Evolutionary conservation across 2,888 invertebrate genomes (phyloP).

Genomic region (Yponomeuta sedellus): DNA sequence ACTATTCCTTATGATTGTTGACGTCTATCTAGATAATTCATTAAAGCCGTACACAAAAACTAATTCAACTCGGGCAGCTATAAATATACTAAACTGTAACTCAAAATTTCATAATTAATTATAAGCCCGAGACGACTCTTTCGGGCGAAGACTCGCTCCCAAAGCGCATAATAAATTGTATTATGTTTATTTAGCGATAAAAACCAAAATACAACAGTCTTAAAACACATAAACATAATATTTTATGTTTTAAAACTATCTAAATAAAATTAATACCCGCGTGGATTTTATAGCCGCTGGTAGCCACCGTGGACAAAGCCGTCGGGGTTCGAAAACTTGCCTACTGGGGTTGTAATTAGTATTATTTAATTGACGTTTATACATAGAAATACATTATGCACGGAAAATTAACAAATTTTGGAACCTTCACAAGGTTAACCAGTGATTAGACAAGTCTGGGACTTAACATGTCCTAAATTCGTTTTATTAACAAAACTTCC

Average conservation of each 20-base stretch:
- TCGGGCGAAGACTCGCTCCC: background rate
- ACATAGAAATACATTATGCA: too few species aligned
- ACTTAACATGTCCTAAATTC: too few species aligned
- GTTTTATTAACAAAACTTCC: too few species aligned
- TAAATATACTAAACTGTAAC: background rate
- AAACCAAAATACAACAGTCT: constrained; percentile 9
- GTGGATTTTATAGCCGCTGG: background rate
- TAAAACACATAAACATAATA: constrained; percentile 2
- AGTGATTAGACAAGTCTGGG: too few species aligned
- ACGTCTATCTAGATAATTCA: background rate
- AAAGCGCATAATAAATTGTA: constrained; percentile 10
- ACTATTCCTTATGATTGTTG: background rate
- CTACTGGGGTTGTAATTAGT: too few species aligned
- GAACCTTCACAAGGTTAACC: too few species aligned
- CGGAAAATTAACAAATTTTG: too few species aligned
- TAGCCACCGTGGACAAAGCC: too few species aligned
- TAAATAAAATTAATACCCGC: constrained; percentile 3
- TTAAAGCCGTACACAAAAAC: background rate
- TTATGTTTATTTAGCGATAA: constrained; percentile 1
- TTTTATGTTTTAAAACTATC: constrained; percentile 6
- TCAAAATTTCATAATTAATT: background rate
- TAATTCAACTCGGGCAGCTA: background rate
- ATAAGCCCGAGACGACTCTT: constrained; percentile 16
- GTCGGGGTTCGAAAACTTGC: too few species aligned
- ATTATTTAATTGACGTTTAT: too few species aligned